phyloP scores from a whole-genome alignment of 2,888 invertebrate genomes.

The Platycheirus albimanus region DNA sequence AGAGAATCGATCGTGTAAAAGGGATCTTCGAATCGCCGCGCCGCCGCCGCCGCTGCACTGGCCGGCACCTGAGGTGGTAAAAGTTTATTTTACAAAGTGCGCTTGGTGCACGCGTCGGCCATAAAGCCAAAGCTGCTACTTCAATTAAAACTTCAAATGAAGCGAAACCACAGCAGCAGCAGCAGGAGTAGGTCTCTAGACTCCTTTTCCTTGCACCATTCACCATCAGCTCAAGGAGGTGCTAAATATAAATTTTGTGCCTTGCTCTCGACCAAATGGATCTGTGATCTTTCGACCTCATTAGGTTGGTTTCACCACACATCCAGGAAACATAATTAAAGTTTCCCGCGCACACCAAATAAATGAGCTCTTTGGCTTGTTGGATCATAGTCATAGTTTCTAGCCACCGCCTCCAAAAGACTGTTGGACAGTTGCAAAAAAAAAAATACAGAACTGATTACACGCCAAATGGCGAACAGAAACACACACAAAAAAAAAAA shows the following conservation, averaged over 20 bases:
- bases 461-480: conserved; percentile 27
- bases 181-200: conserved; percentile 20
- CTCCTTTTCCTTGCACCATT: conserved; percentile 11
- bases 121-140: too few species aligned
- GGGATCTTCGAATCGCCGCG: conserved; percentile 58
- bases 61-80: conserved; percentile 73
- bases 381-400: conserved; percentile 11
- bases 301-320: conserved; percentile 66
- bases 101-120: conserved; percentile 13
- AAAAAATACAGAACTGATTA: conserved; percentile 60
- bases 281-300: conserved; percentile 73
- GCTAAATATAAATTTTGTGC: conserved; percentile 46
- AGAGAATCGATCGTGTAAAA: conserved; percentile 18
- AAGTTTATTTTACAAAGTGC: conserved; percentile 44
- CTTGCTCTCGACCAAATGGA: conserved; percentile 42
- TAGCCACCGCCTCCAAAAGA: conserved; percentile 35
- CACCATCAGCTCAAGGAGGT: conserved; percentile 49
- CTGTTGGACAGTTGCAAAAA: conserved; percentile 17
- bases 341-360: conserved; percentile 61
- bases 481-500: not conserved
- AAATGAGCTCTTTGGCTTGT: conserved; percentile 52
- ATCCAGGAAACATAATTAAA: conserved; percentile 74
- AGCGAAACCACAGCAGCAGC: conserved; percentile 52
- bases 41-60: too few species aligned
- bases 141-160: conserved; percentile 69